A percentile compares a stretch with the other conserved stretches of the same genome.
phyloP scores from a whole-genome alignment of 2,888 invertebrate genomes.

The Falcaria lacertinaria region DNA sequence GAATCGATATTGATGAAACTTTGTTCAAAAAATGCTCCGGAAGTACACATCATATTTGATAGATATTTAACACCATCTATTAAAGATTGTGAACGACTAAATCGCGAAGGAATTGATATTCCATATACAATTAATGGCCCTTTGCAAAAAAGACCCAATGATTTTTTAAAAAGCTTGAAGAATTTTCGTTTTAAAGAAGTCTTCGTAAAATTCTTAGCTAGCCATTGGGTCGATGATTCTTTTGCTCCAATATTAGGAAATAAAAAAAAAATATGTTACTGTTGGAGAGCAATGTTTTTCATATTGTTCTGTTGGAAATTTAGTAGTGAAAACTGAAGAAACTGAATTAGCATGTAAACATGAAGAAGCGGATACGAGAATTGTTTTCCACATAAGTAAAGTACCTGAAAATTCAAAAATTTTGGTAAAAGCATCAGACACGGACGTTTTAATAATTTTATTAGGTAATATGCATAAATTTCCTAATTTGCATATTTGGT shows the following conservation, averaged over 20 bases:
- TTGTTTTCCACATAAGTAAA: constrained; percentile 7
- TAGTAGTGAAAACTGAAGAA: constrained; percentile 7
- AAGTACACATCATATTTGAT: constrained; percentile 24
- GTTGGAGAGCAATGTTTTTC: constrained; percentile 7
- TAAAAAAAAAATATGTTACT: constrained; percentile 9
- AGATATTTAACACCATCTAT: constrained; percentile 35
- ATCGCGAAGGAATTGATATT: constrained; percentile 10
- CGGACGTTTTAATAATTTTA: constrained; percentile 17
- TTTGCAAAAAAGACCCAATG: constrained; percentile 25
- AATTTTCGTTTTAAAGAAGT: constrained; percentile 35
- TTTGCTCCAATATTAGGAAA: constrained; percentile 19
- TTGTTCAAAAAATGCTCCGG: constrained; percentile 9
- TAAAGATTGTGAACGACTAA: constrained; percentile 32
- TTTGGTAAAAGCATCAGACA: not conserved
- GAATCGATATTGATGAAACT: constrained; percentile 19
- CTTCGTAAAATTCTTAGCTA: constrained; percentile 26
- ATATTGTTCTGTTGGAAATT: constrained; percentile 5
- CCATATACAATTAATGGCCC: constrained; percentile 12
- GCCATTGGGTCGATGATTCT: constrained; percentile 26
- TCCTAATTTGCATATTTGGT: constrained; percentile 11
- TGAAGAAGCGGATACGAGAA: constrained; percentile 8
- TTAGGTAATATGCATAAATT: constrained; percentile 26
- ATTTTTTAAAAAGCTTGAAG: constrained; percentile 29
- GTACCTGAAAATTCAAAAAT: not conserved
- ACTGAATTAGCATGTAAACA: constrained; percentile 5